Base-by-base conservation (phyloP, 2,797 vertebrate genomes). In the Xiphorhynchus erythropygius region DNA sequence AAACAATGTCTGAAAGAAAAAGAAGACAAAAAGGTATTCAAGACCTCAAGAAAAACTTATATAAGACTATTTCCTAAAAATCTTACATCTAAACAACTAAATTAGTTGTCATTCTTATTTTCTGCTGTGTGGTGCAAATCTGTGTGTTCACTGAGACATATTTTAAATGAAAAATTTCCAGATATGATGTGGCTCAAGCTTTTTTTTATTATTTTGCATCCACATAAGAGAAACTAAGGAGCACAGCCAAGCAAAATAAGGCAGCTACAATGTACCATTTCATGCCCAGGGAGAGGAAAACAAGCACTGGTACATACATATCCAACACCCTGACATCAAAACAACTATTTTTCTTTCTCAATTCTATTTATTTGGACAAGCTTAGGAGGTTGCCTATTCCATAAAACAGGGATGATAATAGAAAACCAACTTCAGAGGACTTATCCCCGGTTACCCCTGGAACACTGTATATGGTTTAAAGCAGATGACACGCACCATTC, bases 391-490 rank as follows among this genome's bases (percentile, higher is more conserved):
- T 78, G 59, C 76, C 84, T 82, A 67, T 96, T 97, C 95, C 86
- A 95, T 53, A 89, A 96, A 96, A 90, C 25, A 96, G 94, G 93
- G 87, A 89, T 28, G 74, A 90, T 96, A 97, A 97, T 95, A 97
- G 97, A 95, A 97, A 98, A 94, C 65, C 84, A 91, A 92, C 91
- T 97, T 97, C 94, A 94, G 76, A 87, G 75, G 79, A 67, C 84
- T 96, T 96, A 96, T 82, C 95, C 94, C 86, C 91, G 52, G 75
- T 96, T 97, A 96, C 90, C 80, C 92, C 93, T 90, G 93, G 84
- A 87, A 95, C 87, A 94, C 60, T 86, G 91, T 84, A 90, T 52
- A 88, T 49, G 67, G 89, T 90, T 96, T 96, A 89, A 91, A 97
- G 95, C 92, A 97, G 96, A 96, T 95, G 92, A 95, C 80, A 94